Conservation (phyloP, 2,888 invertebrate genomes). For the Caenorhabditis virilis region DNA sequence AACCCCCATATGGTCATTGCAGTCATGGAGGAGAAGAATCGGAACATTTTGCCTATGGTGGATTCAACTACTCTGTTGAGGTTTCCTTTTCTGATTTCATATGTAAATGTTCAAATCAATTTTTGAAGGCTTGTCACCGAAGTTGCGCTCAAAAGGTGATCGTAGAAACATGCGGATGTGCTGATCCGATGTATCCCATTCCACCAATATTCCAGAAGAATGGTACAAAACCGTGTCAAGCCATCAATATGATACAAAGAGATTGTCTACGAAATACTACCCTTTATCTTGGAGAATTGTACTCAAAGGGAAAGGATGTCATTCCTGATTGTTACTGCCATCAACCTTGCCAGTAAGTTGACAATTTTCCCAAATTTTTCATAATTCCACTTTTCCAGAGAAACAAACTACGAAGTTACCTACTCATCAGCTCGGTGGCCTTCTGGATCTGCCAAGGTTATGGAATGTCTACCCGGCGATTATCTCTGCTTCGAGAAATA, state of each 20-base stretch:
- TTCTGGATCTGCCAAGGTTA: constrained; percentile 67
- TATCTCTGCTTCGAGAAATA: constrained; percentile 67
- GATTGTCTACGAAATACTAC: constrained; percentile 65
- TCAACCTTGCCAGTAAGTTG: constrained; percentile 65
- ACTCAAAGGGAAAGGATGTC: constrained; percentile 47
- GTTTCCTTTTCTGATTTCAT: constrained; percentile 5
- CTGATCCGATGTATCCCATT: constrained; percentile 66
- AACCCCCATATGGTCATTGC: constrained; percentile 64
- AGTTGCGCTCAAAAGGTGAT: constrained; percentile 66
- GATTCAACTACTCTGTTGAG: constrained; percentile 67
- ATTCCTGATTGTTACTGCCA: constrained; percentile 62
- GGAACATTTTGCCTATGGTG: constrained; percentile 56
- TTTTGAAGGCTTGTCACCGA: constrained; percentile 57
- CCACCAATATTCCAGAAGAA: constrained; percentile 29
- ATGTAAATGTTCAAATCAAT: neutral
- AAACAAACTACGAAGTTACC: constrained; percentile 68
- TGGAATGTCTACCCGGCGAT: constrained; percentile 66
- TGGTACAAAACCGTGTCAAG: constrained; percentile 48
- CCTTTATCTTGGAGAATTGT: constrained; percentile 54
- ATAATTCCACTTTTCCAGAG: constrained; percentile 40
- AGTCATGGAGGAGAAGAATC: constrained; percentile 59
- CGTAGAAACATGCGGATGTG: constrained; percentile 60
- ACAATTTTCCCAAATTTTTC: neutral
- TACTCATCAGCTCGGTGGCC: constrained; percentile 69
- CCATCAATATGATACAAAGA: constrained; percentile 59